Evolutionary conservation across 2,113 vertebrate species (phyloP).

Genomic region (Cinclus cinclus): DNA sequence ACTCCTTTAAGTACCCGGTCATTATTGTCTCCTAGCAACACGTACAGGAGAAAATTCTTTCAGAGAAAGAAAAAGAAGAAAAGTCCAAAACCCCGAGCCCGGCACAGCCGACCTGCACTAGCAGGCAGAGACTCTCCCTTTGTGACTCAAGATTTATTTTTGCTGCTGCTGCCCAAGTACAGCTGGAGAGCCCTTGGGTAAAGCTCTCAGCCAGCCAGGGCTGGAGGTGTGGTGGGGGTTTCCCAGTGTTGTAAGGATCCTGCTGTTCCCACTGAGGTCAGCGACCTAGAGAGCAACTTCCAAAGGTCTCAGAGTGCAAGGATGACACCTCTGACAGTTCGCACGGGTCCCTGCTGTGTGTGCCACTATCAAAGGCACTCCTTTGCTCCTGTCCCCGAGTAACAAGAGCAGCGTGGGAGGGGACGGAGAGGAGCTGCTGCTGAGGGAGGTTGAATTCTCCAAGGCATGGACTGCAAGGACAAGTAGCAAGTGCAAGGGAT

Average conservation of each 20-base stretch:
- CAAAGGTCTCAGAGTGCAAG: accelerated
- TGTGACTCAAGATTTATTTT: not conserved
- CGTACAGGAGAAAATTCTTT: not conserved
- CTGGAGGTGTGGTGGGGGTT: not conserved
- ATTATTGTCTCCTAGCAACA: not conserved
- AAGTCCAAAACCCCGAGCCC: not conserved
- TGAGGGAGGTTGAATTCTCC: not conserved
- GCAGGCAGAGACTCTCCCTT: not conserved
- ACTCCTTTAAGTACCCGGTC: not conserved
- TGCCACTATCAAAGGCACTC: accelerated
- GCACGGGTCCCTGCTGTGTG: not conserved
- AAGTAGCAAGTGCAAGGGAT: not conserved
- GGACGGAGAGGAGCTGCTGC: not conserved
- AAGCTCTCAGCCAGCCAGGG: accelerated
- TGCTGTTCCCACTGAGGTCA: not conserved
- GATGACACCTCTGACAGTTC: not conserved
- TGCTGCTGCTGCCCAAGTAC: accelerated
- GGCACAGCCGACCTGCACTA: not conserved
- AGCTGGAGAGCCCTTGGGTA: not conserved
- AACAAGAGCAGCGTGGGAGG: accelerated
- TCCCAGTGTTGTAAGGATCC: accelerated
- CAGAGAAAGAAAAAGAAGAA: not conserved
- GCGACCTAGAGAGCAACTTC: not conserved
- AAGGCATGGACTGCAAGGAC: not conserved
- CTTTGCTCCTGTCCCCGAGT: not conserved